Conservation (phyloP, 1,140 invertebrate genomes). For the Macrostomum lignano region DNA sequence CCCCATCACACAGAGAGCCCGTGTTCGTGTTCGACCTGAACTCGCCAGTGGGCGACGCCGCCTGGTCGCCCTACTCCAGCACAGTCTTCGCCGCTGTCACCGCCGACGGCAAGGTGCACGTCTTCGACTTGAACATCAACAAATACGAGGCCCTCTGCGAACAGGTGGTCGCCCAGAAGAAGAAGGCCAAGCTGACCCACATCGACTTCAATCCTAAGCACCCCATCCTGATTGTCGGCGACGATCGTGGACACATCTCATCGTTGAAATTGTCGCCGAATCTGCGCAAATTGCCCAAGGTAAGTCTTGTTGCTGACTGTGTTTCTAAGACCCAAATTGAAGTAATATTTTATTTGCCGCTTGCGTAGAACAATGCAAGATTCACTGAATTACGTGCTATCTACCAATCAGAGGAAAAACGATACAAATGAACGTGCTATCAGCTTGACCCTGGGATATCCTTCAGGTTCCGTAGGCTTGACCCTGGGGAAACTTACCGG, state of each 20-base stretch:
- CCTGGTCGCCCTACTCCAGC: conserved; percentile 75
- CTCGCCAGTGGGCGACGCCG: conserved; percentile 55
- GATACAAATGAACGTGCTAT: too few relatives aligned
- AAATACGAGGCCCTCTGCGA: conserved; percentile 64
- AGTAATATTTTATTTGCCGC: too few relatives aligned
- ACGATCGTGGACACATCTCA: conserved; percentile 53
- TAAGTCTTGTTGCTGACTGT: too few relatives aligned
- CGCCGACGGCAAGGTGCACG: conserved; percentile 46
- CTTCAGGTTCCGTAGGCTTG: too few relatives aligned
- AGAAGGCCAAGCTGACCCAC: conserved; percentile 50
- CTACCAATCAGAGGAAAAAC: too few relatives aligned
- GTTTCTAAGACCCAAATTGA: too few relatives aligned
- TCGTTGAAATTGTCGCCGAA: conserved; percentile 68
- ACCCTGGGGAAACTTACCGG: too few relatives aligned
- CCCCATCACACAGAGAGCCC: conserved; percentile 41
- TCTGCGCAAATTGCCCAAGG: conserved; percentile 50
- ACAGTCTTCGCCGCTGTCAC: conserved; percentile 74
- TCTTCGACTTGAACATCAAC: conserved; percentile 65
- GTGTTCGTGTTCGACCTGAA: conserved; percentile 68
- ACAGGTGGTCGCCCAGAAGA: conserved; percentile 52
- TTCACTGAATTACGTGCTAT: too few relatives aligned
- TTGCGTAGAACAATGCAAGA: too few relatives aligned
- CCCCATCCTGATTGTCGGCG: conserved; percentile 59
- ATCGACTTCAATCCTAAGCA: conserved; percentile 52
- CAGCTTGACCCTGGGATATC: too few relatives aligned